Percentiles rank a stretch among this genome's conserved stretches.
These are phyloP conservation scores for Xylota sylvarum DNA, from an alignment of 2,888 invertebrate species.

Conservation along the genomic window DNA sequence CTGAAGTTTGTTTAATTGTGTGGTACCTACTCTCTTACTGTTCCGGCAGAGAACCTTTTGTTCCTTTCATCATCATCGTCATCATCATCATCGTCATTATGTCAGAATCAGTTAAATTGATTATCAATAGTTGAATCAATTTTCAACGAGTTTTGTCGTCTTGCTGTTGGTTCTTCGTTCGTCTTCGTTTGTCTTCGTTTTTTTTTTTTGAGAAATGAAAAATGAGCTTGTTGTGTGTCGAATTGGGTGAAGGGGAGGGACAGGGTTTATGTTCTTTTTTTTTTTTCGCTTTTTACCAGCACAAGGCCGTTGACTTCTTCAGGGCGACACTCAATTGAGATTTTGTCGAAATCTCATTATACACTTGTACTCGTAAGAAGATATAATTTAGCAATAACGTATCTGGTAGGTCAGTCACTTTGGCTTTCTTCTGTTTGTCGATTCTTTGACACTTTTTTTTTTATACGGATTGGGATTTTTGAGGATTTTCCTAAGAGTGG, in stretches of 20 bases:
- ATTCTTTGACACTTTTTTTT: background rate
- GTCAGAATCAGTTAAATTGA: conserved; percentile 43
- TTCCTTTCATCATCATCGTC: conserved; percentile 11
- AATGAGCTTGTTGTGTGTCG: conserved; percentile 8
- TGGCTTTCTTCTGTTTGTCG: background rate
- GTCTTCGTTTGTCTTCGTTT: background rate
- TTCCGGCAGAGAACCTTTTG: background rate
- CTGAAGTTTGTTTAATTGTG: conserved; percentile 15
- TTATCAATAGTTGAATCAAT: conserved; percentile 45
- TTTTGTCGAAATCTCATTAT: conserved; percentile 32
- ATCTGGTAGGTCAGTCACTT: conserved; percentile 25
- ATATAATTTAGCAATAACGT: conserved; percentile 23
- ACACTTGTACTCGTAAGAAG: conserved; percentile 16
- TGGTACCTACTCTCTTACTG: background rate
- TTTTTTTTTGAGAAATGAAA: conserved; percentile 10
- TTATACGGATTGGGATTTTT: background rate
- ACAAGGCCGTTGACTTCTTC: conserved; percentile 14
- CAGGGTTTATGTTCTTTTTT: background rate
- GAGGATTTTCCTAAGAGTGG: background rate
- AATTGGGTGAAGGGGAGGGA: background rate
- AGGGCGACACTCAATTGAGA: conserved; percentile 3
- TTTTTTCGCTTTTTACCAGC: background rate
- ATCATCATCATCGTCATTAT: conserved; percentile 30
- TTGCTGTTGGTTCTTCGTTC: background rate
- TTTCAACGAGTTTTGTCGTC: conserved; percentile 24